phyloP scores from a whole-genome alignment of 2,888 invertebrate species.

The Cheilosia urbana region DNA sequence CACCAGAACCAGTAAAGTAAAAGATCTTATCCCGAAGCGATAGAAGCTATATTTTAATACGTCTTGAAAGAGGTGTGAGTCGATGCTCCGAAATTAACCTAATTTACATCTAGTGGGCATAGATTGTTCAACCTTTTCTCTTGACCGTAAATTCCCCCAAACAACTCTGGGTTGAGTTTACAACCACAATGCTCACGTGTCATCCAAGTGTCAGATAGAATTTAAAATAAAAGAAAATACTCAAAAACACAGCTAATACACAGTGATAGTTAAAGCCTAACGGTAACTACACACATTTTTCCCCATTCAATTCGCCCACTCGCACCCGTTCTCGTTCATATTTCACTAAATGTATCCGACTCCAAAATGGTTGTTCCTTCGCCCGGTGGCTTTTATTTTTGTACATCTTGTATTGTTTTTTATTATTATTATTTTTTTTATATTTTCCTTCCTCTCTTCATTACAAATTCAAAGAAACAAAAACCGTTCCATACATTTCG shows the following conservation, averaged over 20 bases:
- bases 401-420: neutral
- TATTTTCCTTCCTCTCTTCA: constrained; percentile 25
- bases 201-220: neutral
- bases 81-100: too few relatives aligned
- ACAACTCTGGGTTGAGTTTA: too few relatives aligned
- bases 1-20: too few relatives aligned
- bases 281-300: constrained; percentile 16
- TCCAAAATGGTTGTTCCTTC: neutral
- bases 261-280: constrained; percentile 24
- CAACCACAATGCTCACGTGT: neutral
- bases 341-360: constrained; percentile 11
- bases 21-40: too few relatives aligned
- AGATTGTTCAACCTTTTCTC: too few relatives aligned
- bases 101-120: too few relatives aligned
- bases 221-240: neutral
- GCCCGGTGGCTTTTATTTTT: neutral
- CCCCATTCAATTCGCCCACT: constrained; percentile 20
- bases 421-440: constrained; percentile 23
- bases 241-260: neutral
- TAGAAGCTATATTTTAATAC: too few relatives aligned
- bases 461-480: constrained; percentile 4
- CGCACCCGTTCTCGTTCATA: constrained; percentile 32
- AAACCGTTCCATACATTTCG: neutral
- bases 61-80: too few relatives aligned
- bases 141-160: too few relatives aligned